Evolutionary conservation across 2,888 invertebrate species (phyloP).

Genomic region (Eupithecia exiguata): DNA sequence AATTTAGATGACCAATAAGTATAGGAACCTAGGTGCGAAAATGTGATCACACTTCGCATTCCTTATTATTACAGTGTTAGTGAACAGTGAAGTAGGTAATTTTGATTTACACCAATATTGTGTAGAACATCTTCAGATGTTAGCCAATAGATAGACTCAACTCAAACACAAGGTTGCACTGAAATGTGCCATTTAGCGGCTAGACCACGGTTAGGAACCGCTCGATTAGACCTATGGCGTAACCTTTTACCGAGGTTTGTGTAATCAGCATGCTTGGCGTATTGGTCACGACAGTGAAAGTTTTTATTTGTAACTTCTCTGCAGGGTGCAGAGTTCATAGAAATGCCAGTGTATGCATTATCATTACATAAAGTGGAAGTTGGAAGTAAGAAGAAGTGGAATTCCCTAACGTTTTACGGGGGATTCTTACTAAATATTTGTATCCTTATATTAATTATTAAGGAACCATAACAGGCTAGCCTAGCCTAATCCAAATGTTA

Average conservation of each 20-base stretch:
- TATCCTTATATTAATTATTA: too few relatives aligned
- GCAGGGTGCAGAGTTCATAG: not conserved
- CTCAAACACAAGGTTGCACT: conserved; percentile 7
- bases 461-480: too few relatives aligned
- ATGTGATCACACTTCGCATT: not conserved
- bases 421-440: too few relatives aligned
- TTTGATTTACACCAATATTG: conserved; percentile 1
- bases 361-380: not conserved
- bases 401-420: too few relatives aligned
- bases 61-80: not conserved
- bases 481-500: too few relatives aligned
- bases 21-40: too few relatives aligned
- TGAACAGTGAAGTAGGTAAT: conserved; percentile 5
- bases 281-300: not conserved
- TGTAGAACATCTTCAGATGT: conserved; percentile 5
- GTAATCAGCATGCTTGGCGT: not conserved
- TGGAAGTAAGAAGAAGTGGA: too few relatives aligned
- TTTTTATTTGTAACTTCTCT: not conserved
- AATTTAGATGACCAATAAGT: too few relatives aligned
- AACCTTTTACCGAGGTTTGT: not conserved
- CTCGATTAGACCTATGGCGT: not conserved
- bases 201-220: conserved; percentile 1
- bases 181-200: conserved; percentile 12
- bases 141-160: conserved; percentile 8
- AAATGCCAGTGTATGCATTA: not conserved